Evolutionary conservation across 2,888 invertebrate species (phyloP), one percentile per base, ranked within the genome.

Genomic region (Cyclophora albipunctata): DNA sequence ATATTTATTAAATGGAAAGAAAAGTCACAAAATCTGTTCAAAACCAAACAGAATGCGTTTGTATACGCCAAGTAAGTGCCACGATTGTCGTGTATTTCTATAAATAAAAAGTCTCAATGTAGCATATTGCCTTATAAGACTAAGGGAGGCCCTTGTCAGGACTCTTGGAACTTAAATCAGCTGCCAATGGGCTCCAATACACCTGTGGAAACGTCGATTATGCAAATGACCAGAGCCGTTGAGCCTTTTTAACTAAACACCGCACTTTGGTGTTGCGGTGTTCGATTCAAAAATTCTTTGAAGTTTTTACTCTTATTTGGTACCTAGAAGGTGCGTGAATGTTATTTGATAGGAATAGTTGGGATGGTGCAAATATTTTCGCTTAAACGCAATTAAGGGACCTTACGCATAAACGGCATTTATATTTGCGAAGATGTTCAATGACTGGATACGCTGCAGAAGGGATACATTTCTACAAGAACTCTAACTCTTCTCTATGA

Each of bases 121-220:
- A 66, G 75, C 77, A 75, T 81, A 81, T 79, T 78, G 67, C 84
- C 86, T 76, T 85, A 81, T 81, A 84, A 71, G 84, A 68, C 69
- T 66, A 69, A 72, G 67, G 63, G 71, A 63, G 70, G 69, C 72
- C 61, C 79, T 81, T 85, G 84, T 82, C 84, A 82, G 73, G 37
- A 37, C 65, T 64, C 67, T 63, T 60, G 69, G 75, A 65, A 79
- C 81, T 80, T 85, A 86, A 86, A 86, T 86, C 85, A 84, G 71
- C 82, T 84, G 85, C 76, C 80, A 71, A 69, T 55, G 52, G 60
- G 45, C 48, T 34, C 69, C 74, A 74, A 74, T 75, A 79, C 84
- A 86, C 85, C 85, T 84, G 85, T 85, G 72, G 81, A 78, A 81
- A 81, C 79, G 81, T 84, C 84, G 84, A 85, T 86, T 86, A 87